Percentiles rank a stretch among this genome's conserved stretches.
Conservation (phyloP, 53 echinoderm and acorn worm species). For the Temnopleurus reevesii region DNA sequence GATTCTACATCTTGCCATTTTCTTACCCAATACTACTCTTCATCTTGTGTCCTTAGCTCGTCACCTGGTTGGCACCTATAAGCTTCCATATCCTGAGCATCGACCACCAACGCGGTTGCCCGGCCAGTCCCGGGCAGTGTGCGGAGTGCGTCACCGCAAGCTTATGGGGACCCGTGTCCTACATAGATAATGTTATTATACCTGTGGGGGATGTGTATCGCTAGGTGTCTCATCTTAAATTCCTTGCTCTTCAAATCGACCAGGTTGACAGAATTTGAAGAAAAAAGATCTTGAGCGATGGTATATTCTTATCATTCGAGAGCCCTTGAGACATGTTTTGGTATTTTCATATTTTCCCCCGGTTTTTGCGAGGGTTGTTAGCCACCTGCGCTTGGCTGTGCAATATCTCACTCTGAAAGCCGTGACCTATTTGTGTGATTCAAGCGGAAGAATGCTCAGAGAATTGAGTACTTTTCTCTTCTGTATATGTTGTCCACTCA, state of each 20-base stretch:
- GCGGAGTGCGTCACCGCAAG: neutral
- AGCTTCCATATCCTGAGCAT: too few species aligned
- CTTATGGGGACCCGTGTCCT: neutral
- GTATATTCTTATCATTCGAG: neutral
- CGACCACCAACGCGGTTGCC: neutral
- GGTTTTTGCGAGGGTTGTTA: too few species aligned
- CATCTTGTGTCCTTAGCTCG: too few species aligned
- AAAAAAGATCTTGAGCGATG: neutral
- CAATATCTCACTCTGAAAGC: neutral
- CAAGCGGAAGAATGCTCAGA: too few species aligned
- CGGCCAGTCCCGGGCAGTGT: neutral
- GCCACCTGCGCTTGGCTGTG: neutral
- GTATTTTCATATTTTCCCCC: neutral
- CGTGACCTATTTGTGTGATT: neutral
- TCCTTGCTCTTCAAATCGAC: neutral
- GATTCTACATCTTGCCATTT: too few species aligned
- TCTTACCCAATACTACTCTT: too few species aligned
- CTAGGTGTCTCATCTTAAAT: neutral
- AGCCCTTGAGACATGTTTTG: constrained; percentile 18
- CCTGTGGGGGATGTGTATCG: neutral
- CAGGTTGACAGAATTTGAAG: neutral
- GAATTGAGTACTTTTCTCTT: too few species aligned
- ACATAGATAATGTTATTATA: constrained; percentile 36
- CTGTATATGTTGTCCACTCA: too few species aligned
- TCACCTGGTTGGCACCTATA: too few species aligned